These are phyloP conservation scores for Tubulanus polymorphus DNA, from an alignment of 2,888 invertebrate genomes.

Conservation along the genomic window DNA sequence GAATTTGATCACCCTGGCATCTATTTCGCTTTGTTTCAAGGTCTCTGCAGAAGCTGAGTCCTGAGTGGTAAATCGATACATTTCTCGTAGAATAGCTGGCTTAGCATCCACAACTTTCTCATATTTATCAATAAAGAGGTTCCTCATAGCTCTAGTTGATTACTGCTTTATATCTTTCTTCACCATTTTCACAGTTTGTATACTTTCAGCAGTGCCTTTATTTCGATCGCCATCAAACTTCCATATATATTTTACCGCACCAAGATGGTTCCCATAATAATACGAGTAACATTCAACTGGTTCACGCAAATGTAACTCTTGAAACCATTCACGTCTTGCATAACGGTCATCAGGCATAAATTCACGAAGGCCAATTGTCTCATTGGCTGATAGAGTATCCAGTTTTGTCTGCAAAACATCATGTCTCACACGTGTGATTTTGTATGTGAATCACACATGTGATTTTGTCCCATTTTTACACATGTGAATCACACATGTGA, in stretches of 20 bases:
- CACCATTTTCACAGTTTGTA: neutral
- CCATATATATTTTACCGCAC: slow-evolving; percentile 9
- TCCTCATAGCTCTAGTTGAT: slow-evolving; percentile 15
- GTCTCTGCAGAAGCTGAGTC: slow-evolving; percentile 13
- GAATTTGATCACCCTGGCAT: slow-evolving; percentile 3
- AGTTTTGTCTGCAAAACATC: too few species aligned
- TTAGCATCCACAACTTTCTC: slow-evolving; percentile 5
- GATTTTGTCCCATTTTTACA: too few species aligned
- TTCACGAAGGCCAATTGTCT: neutral
- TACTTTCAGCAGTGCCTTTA: neutral
- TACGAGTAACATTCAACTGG: slow-evolving; percentile 6
- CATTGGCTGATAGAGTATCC: too few species aligned
- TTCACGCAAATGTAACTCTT: slow-evolving; percentile 2
- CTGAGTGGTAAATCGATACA: slow-evolving; percentile 11
- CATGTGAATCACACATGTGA: too few species aligned
- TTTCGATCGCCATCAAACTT: slow-evolving; percentile 7
- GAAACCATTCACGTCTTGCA: slow-evolving; percentile 11
- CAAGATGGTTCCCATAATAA: slow-evolving; percentile 4
- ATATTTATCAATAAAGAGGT: slow-evolving; percentile 9
- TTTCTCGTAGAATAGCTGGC: slow-evolving; percentile 14
- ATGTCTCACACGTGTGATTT: too few species aligned
- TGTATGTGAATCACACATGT: too few species aligned
- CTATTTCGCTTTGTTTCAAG: slow-evolving; percentile 5
- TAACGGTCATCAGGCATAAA: slow-evolving; percentile 8
- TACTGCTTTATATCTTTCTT: slow-evolving; percentile 6